phyloP scores from a whole-genome alignment of 2,797 vertebrate genomes.

The Allobates femoralis region DNA sequence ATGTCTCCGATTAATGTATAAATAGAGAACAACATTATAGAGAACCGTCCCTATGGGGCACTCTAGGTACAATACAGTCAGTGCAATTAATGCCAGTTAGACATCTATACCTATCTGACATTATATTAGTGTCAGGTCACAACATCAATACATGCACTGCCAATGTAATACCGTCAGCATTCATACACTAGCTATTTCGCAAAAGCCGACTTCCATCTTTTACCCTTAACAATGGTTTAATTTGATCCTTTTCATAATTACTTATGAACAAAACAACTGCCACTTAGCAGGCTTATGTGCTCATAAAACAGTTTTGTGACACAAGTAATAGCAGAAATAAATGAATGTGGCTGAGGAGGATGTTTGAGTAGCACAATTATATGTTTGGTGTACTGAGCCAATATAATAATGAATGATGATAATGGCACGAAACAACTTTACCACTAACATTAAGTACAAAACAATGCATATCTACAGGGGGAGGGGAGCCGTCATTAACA shows the following conservation, averaged over 20 bases:
- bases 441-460: conserved; percentile 35
- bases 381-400: conserved; percentile 14
- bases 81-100: not conserved
- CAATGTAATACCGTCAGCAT: not conserved
- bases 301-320: conserved; percentile 24
- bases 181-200: not conserved
- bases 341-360: conserved; percentile 16
- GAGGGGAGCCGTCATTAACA: conserved; percentile 33
- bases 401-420: conserved; percentile 31
- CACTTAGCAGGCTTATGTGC: conserved; percentile 17
- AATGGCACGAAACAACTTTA: conserved; percentile 35
- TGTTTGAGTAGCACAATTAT: conserved; percentile 31
- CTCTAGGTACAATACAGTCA: not conserved
- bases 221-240: conserved; percentile 23
- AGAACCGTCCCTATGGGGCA: not conserved
- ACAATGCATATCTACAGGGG: conserved; percentile 11
- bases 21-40: not conserved
- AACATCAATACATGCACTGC: not conserved
- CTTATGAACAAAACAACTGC: conserved; percentile 22
- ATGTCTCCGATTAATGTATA: not conserved
- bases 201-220: not conserved
- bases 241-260: conserved; percentile 32
- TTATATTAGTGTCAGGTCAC: not conserved
- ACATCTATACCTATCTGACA: not conserved
- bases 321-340: conserved; percentile 20